These are phyloP conservation scores for Orius laevigatus DNA, from an alignment of 1,140 invertebrate genomes.

Conservation along the genomic window DNA sequence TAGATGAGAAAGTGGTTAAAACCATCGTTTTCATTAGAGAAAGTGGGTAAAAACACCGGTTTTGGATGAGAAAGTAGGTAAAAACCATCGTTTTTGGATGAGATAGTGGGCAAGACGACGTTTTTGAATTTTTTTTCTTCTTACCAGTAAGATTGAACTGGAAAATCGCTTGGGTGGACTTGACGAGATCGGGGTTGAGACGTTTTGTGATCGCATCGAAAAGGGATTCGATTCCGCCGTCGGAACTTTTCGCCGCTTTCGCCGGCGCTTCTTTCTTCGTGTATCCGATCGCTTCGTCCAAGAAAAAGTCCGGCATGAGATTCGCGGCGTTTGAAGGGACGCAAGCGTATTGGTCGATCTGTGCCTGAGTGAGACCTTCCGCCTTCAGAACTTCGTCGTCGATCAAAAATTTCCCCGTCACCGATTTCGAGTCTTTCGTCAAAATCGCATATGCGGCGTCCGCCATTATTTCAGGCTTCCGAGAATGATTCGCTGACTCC, in stretches of 20 bases:
- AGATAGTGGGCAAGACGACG: too few relatives aligned
- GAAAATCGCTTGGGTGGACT: conserved; percentile 66
- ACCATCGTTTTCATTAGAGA: too few relatives aligned
- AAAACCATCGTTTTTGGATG: too few relatives aligned
- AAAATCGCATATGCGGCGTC: conserved; percentile 90
- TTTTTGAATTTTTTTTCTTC: too few relatives aligned
- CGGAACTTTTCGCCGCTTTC: conserved; percentile 1
- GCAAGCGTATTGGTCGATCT: conserved; percentile 74
- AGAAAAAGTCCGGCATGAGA: conserved; percentile 81
- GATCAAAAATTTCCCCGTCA: conserved; percentile 83
- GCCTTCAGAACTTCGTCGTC: conserved; percentile 79
- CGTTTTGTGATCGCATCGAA: conserved; percentile 48
- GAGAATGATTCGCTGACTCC: conserved; percentile 31
- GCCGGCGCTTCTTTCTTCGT: background rate
- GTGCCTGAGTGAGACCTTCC: conserved; percentile 70
- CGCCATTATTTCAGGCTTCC: conserved; percentile 86
- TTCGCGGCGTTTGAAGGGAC: conserved; percentile 41
- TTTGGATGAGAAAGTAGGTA: too few relatives aligned
- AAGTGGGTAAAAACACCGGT: too few relatives aligned
- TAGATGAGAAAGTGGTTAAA: too few relatives aligned
- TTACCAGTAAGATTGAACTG: conserved; percentile 75
- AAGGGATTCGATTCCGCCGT: conserved; percentile 30
- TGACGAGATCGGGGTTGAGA: conserved; percentile 57
- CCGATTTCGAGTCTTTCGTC: conserved; percentile 52
- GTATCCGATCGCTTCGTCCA: conserved; percentile 38